Evolutionary conservation across 2,888 invertebrate genomes (phyloP).

Genomic region (Omphaloscelis lunosa): DNA sequence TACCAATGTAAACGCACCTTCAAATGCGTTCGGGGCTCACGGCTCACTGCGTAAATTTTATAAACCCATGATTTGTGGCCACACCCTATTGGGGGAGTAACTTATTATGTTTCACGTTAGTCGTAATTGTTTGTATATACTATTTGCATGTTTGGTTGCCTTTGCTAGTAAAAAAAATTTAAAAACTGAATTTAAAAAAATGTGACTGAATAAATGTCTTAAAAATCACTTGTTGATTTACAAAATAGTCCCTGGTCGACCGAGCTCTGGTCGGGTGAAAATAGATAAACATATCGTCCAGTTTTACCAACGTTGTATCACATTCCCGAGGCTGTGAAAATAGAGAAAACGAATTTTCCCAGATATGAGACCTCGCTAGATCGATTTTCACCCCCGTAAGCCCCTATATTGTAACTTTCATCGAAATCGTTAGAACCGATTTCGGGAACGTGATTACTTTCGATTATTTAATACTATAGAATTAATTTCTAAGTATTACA

Average conservation of each 20-base stretch:
- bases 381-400: too few relatives aligned
- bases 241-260: not conserved
- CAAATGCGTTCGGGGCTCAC: conserved; percentile 10
- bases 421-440: too few relatives aligned
- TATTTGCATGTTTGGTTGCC: conserved; percentile 8
- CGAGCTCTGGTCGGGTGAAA: too few relatives aligned
- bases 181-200: not conserved
- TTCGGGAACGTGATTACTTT: too few relatives aligned
- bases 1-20: conserved; percentile 18
- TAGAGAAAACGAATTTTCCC: too few relatives aligned
- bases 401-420: too few relatives aligned
- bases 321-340: too few relatives aligned
- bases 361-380: too few relatives aligned
- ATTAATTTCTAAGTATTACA: not conserved
- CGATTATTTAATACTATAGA: too few relatives aligned
- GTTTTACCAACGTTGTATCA: too few relatives aligned
- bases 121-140: conserved; percentile 9
- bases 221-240: not conserved
- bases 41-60: conserved; percentile 53
- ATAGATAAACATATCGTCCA: too few relatives aligned
- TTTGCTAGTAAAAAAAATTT: not conserved
- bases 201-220: not conserved
- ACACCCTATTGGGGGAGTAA: conserved; percentile 43
- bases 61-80: conserved; percentile 69
- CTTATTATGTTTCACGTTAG: conserved; percentile 28